Base-by-base conservation (phyloP, 2,888 invertebrate species). In the Heliconius hortense region DNA sequence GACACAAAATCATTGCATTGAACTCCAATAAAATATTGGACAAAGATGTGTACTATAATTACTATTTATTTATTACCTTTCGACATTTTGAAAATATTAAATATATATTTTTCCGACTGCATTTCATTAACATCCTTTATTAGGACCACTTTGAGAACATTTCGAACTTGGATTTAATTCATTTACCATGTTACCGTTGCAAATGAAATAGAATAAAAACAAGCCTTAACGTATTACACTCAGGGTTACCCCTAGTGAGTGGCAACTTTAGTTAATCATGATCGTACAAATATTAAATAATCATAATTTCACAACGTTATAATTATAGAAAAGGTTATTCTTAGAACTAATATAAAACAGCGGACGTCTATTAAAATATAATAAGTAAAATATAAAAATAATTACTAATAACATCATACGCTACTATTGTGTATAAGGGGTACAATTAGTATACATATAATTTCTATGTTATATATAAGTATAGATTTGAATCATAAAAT, bases 131-230 rank as follows among this genome's bases (percentile, higher is more conserved):
- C 11, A 28, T 43, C 8, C 7, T 11, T 21, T 24, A 48, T 21
- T 11, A 68, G 4, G 28, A 26, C 21, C n/a, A 68, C 31, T 10
- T 8, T n/a, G 28, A 28, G 28, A 48, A n/a, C 8, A 21, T 31
- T 56, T 56, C 3, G n/a, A 53, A 48, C 28, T 53, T 56, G n/a
- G 11, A 69, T 56, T 31, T 56, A 31, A 69, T n/a, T 15, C 31
- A 69, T 69, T 69, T 56, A 15, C 69, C 69, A 69, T 56, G 69
- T 69, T 53, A 31, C 31, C 69, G 31, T 69, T 53, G 69, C 24
- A 69, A 69, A 69, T 56, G 69, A 35, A 69, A 69, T 69, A 69
- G 69, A 69, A 69, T 56, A 69, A 69, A 56, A 69, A 69, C 69
- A 53, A 53, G 31, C 53, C 53, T 56, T 18, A n/a, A 24, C 35